phyloP scores from a whole-genome alignment of 2,113 vertebrate species.

The Echinops telfairi region DNA sequence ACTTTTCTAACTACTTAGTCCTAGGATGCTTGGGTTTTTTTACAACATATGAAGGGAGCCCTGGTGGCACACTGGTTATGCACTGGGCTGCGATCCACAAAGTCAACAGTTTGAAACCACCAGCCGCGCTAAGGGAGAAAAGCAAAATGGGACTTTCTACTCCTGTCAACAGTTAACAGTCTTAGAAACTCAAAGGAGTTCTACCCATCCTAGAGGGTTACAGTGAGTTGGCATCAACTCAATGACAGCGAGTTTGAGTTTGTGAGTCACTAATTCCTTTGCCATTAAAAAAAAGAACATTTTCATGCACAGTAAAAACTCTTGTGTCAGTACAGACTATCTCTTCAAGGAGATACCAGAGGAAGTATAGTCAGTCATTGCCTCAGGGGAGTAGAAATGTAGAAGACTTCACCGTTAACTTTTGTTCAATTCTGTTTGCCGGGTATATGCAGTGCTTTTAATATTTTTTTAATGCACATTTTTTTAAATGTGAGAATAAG shows the following conservation, averaged over 20 bases:
- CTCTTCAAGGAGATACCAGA: neutral
- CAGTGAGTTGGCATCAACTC: too few species aligned
- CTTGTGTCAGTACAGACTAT: neutral
- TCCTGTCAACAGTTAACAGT: too few species aligned
- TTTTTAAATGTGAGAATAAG: slow-evolving; percentile 16
- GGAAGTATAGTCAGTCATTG: neutral
- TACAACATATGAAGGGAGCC: neutral
- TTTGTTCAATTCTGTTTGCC: slow-evolving; percentile 26
- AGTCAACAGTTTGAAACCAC: too few species aligned
- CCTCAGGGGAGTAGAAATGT: slow-evolving; percentile 9
- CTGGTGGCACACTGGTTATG: too few species aligned
- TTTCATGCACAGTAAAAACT: slow-evolving; percentile 47
- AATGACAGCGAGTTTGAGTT: too few species aligned
- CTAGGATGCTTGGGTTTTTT: slow-evolving; percentile 33
- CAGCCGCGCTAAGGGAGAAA: too few species aligned
- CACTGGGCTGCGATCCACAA: too few species aligned
- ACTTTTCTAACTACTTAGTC: slow-evolving; percentile 5
- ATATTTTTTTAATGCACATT: neutral
- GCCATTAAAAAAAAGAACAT: slow-evolving; percentile 14
- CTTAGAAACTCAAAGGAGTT: too few species aligned
- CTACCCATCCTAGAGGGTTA: too few species aligned
- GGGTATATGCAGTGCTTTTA: neutral
- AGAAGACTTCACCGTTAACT: slow-evolving; percentile 7
- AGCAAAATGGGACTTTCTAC: too few species aligned
- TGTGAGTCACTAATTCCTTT: slow-evolving; percentile 26